These are phyloP conservation scores for Cheumatopsyche charites DNA, from an alignment of 1,140 invertebrate species.

Conservation along the genomic window DNA sequence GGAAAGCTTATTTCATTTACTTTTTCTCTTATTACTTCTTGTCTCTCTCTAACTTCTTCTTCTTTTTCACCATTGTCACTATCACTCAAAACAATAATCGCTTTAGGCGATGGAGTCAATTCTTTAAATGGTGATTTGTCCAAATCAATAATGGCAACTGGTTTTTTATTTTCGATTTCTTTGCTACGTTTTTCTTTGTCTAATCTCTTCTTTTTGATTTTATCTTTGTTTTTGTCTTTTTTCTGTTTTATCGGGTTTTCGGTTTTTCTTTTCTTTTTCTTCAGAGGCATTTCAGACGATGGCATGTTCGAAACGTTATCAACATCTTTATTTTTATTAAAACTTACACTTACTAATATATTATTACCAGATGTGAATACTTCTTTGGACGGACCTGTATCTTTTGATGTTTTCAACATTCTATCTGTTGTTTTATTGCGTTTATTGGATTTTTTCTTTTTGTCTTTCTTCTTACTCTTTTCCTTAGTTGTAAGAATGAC, in stretches of 20 bases:
- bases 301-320: constrained; percentile 58
- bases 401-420: constrained; percentile 58
- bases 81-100: constrained; percentile 82
- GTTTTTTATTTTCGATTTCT: constrained; percentile 67
- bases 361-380: constrained; percentile 91
- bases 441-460: constrained; percentile 67
- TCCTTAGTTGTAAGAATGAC: constrained; percentile 51
- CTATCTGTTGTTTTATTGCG: constrained; percentile 56
- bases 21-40: constrained; percentile 50
- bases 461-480: constrained; percentile 56
- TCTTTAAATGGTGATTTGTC: constrained; percentile 84
- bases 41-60: constrained; percentile 49
- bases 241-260: constrained; percentile 62
- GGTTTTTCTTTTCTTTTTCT: constrained; percentile 57
- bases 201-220: constrained; percentile 59
- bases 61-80: constrained; percentile 70
- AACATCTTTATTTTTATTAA: constrained; percentile 73
- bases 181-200: constrained; percentile 60
- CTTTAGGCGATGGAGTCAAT: constrained; percentile 76
- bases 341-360: constrained; percentile 89
- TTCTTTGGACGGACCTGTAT: constrained; percentile 76
- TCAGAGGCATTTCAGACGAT: constrained; percentile 50
- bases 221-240: constrained; percentile 55
- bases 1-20: constrained; percentile 49
- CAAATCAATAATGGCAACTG: constrained; percentile 84